phyloP scores from a whole-genome alignment of 2,113 vertebrate genomes.

The Megalops atlanticus region DNA sequence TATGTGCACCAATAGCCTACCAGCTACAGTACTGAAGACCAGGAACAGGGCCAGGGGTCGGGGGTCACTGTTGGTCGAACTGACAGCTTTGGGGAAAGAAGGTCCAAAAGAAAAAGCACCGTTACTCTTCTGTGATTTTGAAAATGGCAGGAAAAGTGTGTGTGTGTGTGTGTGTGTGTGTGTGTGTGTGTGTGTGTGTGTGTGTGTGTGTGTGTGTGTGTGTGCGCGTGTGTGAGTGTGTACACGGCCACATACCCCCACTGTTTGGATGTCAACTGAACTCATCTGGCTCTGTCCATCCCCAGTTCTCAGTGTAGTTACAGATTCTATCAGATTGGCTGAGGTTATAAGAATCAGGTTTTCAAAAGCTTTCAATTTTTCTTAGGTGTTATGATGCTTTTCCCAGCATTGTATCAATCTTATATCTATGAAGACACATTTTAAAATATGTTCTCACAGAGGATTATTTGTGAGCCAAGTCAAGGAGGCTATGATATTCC shows the following conservation, averaged over 20 bases:
- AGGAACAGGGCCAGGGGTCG: conserved; percentile 51
- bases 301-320: too few relatives aligned
- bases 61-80: conserved; percentile 51
- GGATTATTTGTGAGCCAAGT: background rate
- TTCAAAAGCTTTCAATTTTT: too few relatives aligned
- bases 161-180: too few relatives aligned
- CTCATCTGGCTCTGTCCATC: too few relatives aligned
- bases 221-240: too few relatives aligned
- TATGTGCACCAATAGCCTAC: conserved; percentile 48
- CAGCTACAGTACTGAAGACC: conserved; percentile 47
- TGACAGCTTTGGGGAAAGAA: conserved; percentile 59
- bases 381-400: background rate
- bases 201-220: too few relatives aligned
- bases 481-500: background rate
- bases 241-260: too few relatives aligned
- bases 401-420: background rate
- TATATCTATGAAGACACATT: background rate
- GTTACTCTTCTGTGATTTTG: background rate
- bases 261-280: too few relatives aligned
- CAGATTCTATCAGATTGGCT: background rate
- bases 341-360: background rate
- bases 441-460: background rate
- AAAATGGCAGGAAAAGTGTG: background rate
- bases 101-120: conserved; percentile 11
- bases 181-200: too few relatives aligned